phyloP scores from a whole-genome alignment of 2,113 vertebrate genomes.

The Larimichthys crocea region DNA sequence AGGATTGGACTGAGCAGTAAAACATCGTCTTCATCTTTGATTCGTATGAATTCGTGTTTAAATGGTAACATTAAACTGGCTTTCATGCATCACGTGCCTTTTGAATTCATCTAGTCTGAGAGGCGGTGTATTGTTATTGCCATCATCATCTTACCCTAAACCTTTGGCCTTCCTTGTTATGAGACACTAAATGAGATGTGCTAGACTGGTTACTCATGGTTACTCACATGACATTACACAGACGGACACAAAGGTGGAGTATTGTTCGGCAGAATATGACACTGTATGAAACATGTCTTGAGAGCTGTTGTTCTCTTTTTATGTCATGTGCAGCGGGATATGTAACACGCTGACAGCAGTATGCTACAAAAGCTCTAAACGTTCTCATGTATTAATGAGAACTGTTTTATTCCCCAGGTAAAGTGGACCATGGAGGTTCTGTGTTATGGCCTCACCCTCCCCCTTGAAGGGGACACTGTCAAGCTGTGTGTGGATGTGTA shows the following conservation, averaged over 20 bases:
- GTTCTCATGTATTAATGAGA: background rate
- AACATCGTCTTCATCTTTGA: background rate
- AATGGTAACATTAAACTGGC: background rate
- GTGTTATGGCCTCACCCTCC: conserved; percentile 94
- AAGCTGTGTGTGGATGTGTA: conserved; percentile 97
- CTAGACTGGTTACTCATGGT: background rate
- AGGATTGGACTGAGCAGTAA: background rate
- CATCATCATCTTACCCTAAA: conserved; percentile 10
- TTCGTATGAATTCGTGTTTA: background rate
- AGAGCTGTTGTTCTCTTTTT: background rate
- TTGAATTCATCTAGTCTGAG: background rate
- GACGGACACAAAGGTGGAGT: background rate
- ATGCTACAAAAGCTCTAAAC: background rate
- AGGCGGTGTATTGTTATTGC: background rate
- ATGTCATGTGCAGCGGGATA: background rate
- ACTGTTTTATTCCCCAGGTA: conserved; percentile 81
- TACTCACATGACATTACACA: background rate
- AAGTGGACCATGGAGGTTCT: conserved; percentile 99
- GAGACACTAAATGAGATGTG: conserved; percentile 14
- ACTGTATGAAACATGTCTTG: background rate
- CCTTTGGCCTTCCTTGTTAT: conserved; percentile 23
- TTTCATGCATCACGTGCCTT: background rate
- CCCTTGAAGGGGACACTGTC: conserved; percentile 95
- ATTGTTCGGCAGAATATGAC: background rate
- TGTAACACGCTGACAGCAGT: background rate